Percentiles rank a stretch among this genome's conserved stretches.
Evolutionary conservation across 2,113 vertebrate genomes (phyloP).

Genomic region (Barnardius zonarius): DNA sequence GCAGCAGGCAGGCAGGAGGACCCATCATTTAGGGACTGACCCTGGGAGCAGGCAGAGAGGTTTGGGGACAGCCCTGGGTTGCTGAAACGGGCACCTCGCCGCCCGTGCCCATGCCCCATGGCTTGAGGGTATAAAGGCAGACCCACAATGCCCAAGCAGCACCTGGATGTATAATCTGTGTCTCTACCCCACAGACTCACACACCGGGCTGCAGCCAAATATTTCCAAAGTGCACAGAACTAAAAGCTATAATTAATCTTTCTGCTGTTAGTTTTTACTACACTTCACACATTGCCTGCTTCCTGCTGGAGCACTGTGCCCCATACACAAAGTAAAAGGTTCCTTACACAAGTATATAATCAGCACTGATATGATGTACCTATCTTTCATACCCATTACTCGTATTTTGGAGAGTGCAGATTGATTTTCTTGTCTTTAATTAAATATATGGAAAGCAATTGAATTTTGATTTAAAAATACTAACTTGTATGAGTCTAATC

Average conservation of each 20-base stretch:
- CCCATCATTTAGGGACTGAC: not conserved
- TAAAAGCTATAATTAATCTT: not conserved
- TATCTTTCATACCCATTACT: not conserved
- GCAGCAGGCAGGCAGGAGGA: not conserved
- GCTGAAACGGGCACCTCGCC: not conserved
- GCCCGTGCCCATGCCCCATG: rapidly evolving
- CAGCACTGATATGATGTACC: not conserved
- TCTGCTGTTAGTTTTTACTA: not conserved
- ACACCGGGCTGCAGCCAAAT: not conserved
- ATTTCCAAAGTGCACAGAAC: not conserved
- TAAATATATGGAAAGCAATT: not conserved
- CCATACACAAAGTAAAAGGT: not conserved
- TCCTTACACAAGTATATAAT: not conserved
- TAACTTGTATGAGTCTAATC: not conserved
- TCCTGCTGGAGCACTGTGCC: not conserved
- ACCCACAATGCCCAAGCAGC: not conserved
- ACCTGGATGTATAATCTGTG: rapidly evolving
- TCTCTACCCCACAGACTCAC: not conserved
- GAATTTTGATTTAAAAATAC: not conserved
- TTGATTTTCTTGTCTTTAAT: not conserved
- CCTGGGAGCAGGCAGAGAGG: not conserved
- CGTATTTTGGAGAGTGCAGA: not conserved
- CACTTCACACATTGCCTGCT: not conserved
- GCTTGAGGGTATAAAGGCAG: rapidly evolving
- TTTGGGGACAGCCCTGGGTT: not conserved